These are phyloP conservation scores for Cephalopachus bancanus DNA, from an alignment of 2,797 vertebrate species.

Conservation along the genomic window DNA sequence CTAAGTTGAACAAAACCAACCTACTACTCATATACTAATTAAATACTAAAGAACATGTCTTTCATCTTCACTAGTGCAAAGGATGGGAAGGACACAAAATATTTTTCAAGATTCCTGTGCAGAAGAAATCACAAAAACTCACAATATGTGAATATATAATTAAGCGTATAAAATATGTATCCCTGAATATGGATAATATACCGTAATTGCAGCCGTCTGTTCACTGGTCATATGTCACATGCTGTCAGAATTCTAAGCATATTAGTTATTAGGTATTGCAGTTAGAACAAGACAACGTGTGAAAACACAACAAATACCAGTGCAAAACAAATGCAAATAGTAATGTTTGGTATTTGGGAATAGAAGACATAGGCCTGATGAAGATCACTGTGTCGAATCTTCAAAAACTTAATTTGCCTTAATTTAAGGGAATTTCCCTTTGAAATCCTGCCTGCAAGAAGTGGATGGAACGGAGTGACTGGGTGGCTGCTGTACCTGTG, in stretches of 20 bases:
- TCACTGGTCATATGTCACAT: accelerated
- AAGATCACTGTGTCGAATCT: not conserved
- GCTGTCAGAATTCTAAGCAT: not conserved
- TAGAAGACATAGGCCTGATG: accelerated
- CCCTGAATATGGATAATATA: accelerated
- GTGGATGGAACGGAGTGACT: accelerated
- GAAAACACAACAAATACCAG: not conserved
- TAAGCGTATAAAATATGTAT: accelerated
- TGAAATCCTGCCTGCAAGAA: not conserved
- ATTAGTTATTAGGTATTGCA: not conserved
- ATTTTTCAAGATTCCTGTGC: not conserved
- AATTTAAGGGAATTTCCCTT: not conserved
- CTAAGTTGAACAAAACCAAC: not conserved
- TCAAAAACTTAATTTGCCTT: not conserved
- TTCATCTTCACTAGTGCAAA: not conserved
- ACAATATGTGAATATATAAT: not conserved
- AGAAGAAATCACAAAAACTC: too few species aligned
- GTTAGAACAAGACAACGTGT: not conserved
- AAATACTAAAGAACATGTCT: not conserved
- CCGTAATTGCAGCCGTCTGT: accelerated
- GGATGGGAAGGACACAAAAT: not conserved
- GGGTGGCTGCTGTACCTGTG: accelerated
- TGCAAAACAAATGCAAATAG: not conserved
- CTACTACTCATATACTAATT: too few species aligned
- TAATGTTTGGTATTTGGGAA: not conserved